A percentile compares a stretch with the other conserved stretches of the same genome.
These are phyloP conservation scores for Sakesphorus luctuosus DNA, from an alignment of 2,113 vertebrate genomes.

Conservation along the genomic window DNA sequence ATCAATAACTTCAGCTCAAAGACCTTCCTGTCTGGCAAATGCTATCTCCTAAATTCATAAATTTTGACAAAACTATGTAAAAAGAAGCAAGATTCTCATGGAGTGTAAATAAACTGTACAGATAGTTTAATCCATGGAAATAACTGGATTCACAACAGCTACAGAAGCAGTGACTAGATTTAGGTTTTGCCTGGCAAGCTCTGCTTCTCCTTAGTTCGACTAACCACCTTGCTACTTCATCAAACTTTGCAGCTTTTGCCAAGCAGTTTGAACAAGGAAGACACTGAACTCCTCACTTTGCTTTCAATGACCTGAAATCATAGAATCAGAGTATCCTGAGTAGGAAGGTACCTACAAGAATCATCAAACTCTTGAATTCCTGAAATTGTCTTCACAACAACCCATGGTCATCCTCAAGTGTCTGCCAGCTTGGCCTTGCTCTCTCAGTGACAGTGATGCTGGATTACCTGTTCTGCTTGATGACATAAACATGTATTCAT, in stretches of 20 bases:
- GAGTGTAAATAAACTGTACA: background rate
- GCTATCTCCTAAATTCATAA: background rate
- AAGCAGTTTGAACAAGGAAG: background rate
- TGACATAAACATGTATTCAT: background rate
- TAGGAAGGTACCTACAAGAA: background rate
- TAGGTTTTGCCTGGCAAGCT: background rate
- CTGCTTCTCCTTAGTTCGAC: background rate
- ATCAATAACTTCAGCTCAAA: background rate
- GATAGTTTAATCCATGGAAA: background rate
- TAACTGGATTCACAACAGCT: background rate
- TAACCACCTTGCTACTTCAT: background rate
- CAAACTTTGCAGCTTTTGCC: background rate
- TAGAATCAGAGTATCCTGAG: background rate
- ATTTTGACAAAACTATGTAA: background rate
- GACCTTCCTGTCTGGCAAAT: background rate
- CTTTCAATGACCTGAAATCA: background rate
- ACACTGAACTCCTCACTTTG: background rate
- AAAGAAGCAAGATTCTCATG: background rate
- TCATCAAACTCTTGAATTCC: background rate
- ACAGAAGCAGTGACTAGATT: background rate
- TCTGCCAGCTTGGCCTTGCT: background rate
- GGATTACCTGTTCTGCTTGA: background rate
- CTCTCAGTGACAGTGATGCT: background rate
- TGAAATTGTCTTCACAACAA: background rate
- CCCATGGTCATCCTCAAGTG: background rate